A percentile compares a stretch with the other conserved stretches of the same genome.
Evolutionary conservation across 37 sponge, comb jelly and placozoan species (phyloP).

Genomic region (Chondrosia reniformis): DNA sequence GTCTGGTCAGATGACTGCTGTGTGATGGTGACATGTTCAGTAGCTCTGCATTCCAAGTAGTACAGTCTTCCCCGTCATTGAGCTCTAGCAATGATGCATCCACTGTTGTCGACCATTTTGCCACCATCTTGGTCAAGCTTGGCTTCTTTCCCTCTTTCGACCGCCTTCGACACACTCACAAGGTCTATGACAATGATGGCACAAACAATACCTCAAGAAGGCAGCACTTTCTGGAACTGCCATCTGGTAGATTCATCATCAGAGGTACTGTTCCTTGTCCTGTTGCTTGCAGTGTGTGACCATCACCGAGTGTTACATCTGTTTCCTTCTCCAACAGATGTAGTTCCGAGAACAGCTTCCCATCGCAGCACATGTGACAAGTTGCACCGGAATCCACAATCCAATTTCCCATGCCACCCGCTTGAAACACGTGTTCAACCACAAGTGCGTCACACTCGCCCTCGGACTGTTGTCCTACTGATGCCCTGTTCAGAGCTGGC

Average conservation of each 20-base stretch:
- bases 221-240: slow-evolving; percentile 30
- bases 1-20: background rate
- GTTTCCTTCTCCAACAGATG: no score
- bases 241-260: slow-evolving; percentile 24
- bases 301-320: slow-evolving; percentile 49
- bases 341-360: no score
- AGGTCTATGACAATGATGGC: slow-evolving; percentile 30
- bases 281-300: slow-evolving; percentile 18
- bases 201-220: slow-evolving; percentile 46
- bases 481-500: no score
- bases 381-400: no score
- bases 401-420: no score
- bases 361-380: no score
- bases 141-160: slow-evolving; percentile 24
- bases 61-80: slow-evolving; percentile 45
- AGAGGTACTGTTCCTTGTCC: slow-evolving; percentile 14
- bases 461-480: no score
- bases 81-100: slow-evolving; percentile 32
- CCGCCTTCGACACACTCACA: slow-evolving; percentile 45
- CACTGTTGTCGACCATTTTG: slow-evolving; percentile 20
- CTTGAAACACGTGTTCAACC: no score
- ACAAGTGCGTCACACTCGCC: no score
- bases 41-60: slow-evolving; percentile 16
- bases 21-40: background rate
- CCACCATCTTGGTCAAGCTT: slow-evolving; percentile 33